phyloP scores from a whole-genome alignment of 2,888 invertebrate species.

The Drosophila fungiperda region DNA sequence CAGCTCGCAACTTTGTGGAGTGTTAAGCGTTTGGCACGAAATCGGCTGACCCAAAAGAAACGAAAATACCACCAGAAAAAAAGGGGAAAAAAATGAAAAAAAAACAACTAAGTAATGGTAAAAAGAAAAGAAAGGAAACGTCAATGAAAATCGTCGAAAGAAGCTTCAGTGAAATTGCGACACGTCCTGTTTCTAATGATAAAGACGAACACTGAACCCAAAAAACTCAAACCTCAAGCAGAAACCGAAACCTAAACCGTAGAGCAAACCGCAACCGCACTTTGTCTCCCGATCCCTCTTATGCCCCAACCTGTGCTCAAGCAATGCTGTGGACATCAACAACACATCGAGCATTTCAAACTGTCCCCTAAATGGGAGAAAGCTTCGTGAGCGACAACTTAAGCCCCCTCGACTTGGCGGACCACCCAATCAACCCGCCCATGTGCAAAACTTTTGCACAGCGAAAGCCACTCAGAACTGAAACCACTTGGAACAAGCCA shows the following conservation, averaged over 20 bases:
- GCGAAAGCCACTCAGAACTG: slow-evolving; percentile 75
- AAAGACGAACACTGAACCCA: slow-evolving; percentile 30
- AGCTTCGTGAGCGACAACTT: slow-evolving; percentile 71
- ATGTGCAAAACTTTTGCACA: slow-evolving; percentile 65
- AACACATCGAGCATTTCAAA: slow-evolving; percentile 46
- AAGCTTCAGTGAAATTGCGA: slow-evolving; percentile 48
- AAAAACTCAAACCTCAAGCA: slow-evolving; percentile 3
- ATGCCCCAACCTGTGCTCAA: not conserved
- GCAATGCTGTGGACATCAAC: slow-evolving; percentile 48
- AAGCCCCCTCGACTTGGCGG: slow-evolving; percentile 41
- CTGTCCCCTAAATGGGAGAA: slow-evolving; percentile 20
- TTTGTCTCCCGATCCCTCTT: not conserved
- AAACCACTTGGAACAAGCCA: slow-evolving; percentile 74
- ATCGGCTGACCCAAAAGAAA: slow-evolving; percentile 56
- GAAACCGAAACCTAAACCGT: slow-evolving; percentile 17
- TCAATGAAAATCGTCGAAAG: slow-evolving; percentile 48
- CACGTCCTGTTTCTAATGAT: slow-evolving; percentile 35
- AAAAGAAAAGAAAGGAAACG: slow-evolving; percentile 30
- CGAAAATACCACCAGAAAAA: slow-evolving; percentile 5
- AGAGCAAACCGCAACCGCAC: slow-evolving; percentile 41
- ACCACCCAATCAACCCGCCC: slow-evolving; percentile 8
- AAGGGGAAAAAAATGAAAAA: slow-evolving; percentile 9
- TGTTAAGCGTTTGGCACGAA: slow-evolving; percentile 78
- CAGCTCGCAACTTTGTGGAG: slow-evolving; percentile 81
- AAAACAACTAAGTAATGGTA: slow-evolving; percentile 1